Conservation (phyloP, 2,113 vertebrate genomes). For the Dendropsophus ebraccatus region DNA sequence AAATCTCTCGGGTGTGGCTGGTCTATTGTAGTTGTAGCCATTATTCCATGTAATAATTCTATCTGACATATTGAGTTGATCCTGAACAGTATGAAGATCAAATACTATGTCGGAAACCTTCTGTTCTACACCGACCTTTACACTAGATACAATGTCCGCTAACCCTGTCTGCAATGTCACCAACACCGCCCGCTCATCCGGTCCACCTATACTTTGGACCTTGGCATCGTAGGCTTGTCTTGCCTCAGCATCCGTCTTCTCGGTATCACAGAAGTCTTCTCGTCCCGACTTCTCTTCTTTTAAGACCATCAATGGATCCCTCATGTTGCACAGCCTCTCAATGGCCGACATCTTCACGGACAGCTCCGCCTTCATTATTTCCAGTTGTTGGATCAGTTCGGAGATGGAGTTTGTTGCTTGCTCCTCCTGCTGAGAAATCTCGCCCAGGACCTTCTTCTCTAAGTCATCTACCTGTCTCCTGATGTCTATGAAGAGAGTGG, state of each 20-base stretch:
- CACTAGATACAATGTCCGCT: neutral
- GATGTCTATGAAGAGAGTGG: neutral
- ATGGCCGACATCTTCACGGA: slow-evolving; percentile 16
- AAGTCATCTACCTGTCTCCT: too few species aligned
- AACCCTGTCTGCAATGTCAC: slow-evolving; percentile 18
- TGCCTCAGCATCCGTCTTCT: neutral
- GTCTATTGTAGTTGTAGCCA: too few species aligned
- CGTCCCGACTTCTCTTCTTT: too few species aligned
- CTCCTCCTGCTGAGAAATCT: neutral
- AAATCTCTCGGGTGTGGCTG: neutral
- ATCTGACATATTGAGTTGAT: too few species aligned
- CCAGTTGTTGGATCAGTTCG: neutral
- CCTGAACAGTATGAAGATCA: slow-evolving; percentile 1
- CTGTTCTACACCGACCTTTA: neutral
- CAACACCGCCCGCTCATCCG: neutral
- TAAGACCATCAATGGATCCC: slow-evolving; percentile 10
- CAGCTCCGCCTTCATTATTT: neutral
- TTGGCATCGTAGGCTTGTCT: neutral
- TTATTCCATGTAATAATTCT: neutral
- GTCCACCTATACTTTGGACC: neutral
- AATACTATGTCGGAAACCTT: neutral
- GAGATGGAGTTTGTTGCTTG: neutral
- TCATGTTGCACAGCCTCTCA: neutral
- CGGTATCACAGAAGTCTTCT: neutral
- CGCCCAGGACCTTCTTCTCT: too few species aligned